These are phyloP conservation scores for Urocynchramus pylzowi DNA, from an alignment of 2,113 vertebrate genomes.

Conservation along the genomic window DNA sequence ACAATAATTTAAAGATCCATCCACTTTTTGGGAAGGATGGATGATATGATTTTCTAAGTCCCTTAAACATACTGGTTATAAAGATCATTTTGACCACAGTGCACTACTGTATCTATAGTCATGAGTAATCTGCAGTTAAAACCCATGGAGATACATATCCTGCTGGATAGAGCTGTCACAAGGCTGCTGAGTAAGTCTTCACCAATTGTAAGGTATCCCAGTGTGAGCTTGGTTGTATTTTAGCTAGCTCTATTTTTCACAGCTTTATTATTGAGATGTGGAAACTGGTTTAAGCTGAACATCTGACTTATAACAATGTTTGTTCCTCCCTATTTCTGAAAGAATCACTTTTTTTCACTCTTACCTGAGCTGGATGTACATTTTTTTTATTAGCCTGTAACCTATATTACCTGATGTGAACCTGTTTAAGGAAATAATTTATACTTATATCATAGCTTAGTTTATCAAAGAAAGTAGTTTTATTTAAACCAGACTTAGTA, in stretches of 20 bases:
- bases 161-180: background rate
- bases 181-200: background rate
- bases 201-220: background rate
- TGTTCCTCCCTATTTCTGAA: background rate
- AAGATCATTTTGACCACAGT: background rate
- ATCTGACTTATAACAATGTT: background rate
- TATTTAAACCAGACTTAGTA: conserved; percentile 20
- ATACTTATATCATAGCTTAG: background rate
- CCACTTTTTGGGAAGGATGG: background rate
- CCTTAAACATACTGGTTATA: background rate
- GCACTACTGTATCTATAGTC: background rate
- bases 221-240: background rate
- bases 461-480: background rate
- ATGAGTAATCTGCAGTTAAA: background rate
- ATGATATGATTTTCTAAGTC: background rate
- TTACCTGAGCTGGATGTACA: background rate
- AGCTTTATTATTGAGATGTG: background rate
- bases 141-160: background rate
- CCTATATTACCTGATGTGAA: background rate
- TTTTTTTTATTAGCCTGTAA: background rate
- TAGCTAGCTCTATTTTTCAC: background rate
- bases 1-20: background rate
- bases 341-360: background rate
- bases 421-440: background rate
- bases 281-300: background rate